phyloP scores from a whole-genome alignment of 2,113 vertebrate genomes.

The Guaruba guarouba region DNA sequence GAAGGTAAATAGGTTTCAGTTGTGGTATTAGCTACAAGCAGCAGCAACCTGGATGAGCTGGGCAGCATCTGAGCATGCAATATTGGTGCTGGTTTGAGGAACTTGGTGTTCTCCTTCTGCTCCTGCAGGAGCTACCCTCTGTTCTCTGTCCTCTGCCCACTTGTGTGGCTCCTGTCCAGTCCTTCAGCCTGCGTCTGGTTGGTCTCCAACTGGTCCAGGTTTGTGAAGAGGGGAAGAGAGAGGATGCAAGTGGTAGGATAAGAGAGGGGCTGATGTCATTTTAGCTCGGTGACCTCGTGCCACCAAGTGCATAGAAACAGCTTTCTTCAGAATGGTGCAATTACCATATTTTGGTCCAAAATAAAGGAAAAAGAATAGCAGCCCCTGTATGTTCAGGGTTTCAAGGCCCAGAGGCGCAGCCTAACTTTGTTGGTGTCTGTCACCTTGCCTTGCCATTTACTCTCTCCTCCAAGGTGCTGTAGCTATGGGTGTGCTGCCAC shows the following conservation, averaged over 20 bases:
- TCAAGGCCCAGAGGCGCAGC: background rate
- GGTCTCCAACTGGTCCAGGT: background rate
- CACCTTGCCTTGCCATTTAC: background rate
- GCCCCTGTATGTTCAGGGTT: background rate
- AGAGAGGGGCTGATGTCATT: background rate
- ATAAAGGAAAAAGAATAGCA: background rate
- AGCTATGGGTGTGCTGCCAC: accelerated
- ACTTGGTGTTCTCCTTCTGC: background rate
- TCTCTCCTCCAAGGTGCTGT: background rate
- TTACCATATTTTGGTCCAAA: background rate
- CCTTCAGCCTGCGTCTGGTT: background rate
- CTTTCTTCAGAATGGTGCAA: background rate
- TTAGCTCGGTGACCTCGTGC: accelerated
- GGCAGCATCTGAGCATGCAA: background rate
- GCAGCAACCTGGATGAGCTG: background rate
- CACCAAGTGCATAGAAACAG: accelerated
- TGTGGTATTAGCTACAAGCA: background rate
- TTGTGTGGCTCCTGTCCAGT: background rate
- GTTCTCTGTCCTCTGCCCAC: background rate
- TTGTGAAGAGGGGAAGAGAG: background rate
- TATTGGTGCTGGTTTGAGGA: background rate
- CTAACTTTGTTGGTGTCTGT: background rate
- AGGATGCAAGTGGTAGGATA: background rate
- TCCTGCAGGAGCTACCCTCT: background rate
- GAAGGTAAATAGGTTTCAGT: slow-evolving; percentile 2